Conservation (phyloP, 2,888 invertebrate species). For the Noctua janthe region DNA sequence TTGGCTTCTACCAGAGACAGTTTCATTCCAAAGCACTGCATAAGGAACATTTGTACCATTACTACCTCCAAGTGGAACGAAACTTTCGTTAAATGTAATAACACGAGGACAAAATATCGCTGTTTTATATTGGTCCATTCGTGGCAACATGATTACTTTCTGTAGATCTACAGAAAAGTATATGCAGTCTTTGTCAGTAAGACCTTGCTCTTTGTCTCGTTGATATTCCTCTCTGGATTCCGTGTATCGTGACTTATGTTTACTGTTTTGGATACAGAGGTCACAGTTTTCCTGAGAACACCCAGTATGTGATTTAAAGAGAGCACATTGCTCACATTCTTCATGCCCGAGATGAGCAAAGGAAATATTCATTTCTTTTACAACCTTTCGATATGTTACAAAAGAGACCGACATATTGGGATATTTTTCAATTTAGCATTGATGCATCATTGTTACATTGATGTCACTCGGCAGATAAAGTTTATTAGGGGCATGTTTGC, state of each 20-base stretch:
- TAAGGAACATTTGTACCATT: slow-evolving; percentile 29
- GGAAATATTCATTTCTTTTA: no score
- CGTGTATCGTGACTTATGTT: no score
- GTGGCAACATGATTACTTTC: background rate
- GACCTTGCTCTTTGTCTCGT: no score
- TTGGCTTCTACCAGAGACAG: slow-evolving; percentile 26
- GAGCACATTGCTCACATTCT: slow-evolving; percentile 49
- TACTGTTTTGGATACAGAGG: no score
- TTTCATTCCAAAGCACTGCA: slow-evolving; percentile 41
- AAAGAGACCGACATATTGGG: no score
- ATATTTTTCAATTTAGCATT: no score
- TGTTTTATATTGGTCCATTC: slow-evolving; percentile 9
- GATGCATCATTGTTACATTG: no score
- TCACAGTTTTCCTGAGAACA: slow-evolving; percentile 7
- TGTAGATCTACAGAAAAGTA: slow-evolving; percentile 23
- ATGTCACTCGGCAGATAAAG: no score
- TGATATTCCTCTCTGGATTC: no score
- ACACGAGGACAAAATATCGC: slow-evolving; percentile 34
- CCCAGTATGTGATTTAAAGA: background rate
- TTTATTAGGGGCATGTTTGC: slow-evolving; percentile 37
- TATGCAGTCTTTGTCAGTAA: no score
- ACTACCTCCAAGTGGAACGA: no score
- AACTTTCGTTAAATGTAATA: slow-evolving; percentile 12
- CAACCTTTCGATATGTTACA: slow-evolving; percentile 19
- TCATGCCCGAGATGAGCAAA: slow-evolving; percentile 47